phyloP scores from a whole-genome alignment of 1,140 invertebrate species.

The Drosophila takahashii region DNA sequence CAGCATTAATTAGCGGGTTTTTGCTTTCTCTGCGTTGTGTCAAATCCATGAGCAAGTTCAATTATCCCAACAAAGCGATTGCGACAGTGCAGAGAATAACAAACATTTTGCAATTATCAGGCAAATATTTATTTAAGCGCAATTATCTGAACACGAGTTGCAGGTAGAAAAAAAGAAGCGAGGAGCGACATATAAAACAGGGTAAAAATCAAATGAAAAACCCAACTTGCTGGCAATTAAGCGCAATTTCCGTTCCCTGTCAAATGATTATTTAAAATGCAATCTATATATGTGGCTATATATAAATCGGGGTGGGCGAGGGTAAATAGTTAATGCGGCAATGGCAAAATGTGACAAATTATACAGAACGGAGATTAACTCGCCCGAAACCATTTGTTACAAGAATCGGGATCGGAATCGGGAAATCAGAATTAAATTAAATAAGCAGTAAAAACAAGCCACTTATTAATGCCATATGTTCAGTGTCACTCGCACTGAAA shows the following conservation, averaged over 20 bases:
- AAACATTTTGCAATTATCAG: slow-evolving; percentile 40
- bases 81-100: background rate
- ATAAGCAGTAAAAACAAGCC: slow-evolving; percentile 26
- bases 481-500: slow-evolving; percentile 28
- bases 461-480: slow-evolving; percentile 66
- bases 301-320: background rate
- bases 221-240: slow-evolving; percentile 63
- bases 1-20: background rate
- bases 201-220: slow-evolving; percentile 46
- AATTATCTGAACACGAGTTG: slow-evolving; percentile 31
- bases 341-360: slow-evolving; percentile 45
- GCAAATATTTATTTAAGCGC: slow-evolving; percentile 52
- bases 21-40: background rate
- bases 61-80: slow-evolving; percentile 18
- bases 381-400: slow-evolving; percentile 18
- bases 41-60: background rate
- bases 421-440: slow-evolving; percentile 36
- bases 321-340: slow-evolving; percentile 18
- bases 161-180: background rate
- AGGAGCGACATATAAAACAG: slow-evolving; percentile 1
- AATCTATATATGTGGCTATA: slow-evolving; percentile 24
- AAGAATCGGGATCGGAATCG: slow-evolving; percentile 31
- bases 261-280: slow-evolving; percentile 54
- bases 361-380: slow-evolving; percentile 11
- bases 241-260: slow-evolving; percentile 64